A percentile compares a stretch with the other conserved stretches of the same genome.
These are phyloP conservation scores for Cephus runcator DNA, from an alignment of 2,888 invertebrate species.

Conservation along the genomic window DNA sequence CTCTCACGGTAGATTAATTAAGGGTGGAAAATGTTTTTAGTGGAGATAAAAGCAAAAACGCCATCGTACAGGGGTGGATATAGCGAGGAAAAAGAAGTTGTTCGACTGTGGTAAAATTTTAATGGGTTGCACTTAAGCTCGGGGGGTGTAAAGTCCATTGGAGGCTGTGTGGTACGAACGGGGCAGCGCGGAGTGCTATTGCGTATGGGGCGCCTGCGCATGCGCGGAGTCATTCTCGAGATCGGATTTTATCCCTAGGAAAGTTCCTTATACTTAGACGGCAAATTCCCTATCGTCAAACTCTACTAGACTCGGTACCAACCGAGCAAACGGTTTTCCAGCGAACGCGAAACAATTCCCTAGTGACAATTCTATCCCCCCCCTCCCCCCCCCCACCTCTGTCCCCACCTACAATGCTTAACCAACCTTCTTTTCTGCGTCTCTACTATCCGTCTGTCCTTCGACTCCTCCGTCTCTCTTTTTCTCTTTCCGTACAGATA, in stretches of 20 bases:
- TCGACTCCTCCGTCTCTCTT: not conserved
- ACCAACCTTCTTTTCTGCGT: not conserved
- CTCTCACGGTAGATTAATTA: not conserved
- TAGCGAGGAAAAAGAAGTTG: not conserved
- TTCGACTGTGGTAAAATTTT: not conserved
- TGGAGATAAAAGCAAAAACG: not conserved
- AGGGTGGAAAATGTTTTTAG: not conserved
- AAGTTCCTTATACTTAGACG: not conserved
- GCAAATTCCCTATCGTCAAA: not conserved
- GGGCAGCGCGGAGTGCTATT: not conserved
- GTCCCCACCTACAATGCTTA: not conserved
- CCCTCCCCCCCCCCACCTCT: fast-evolving
- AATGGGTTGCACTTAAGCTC: conserved; percentile 3
- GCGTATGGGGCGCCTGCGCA: not conserved
- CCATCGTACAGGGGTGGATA: not conserved
- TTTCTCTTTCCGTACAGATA: not conserved
- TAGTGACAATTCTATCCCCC: not conserved
- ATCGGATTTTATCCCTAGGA: not conserved
- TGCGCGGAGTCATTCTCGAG: not conserved
- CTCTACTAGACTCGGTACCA: not conserved
- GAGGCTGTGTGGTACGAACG: not conserved
- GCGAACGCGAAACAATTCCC: not conserved
- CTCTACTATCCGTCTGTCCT: not conserved
- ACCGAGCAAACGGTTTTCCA: not conserved
- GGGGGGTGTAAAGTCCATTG: not conserved